phyloP scores from a whole-genome alignment of 2,888 invertebrate genomes.

The Phragmatobia fuliginosa region DNA sequence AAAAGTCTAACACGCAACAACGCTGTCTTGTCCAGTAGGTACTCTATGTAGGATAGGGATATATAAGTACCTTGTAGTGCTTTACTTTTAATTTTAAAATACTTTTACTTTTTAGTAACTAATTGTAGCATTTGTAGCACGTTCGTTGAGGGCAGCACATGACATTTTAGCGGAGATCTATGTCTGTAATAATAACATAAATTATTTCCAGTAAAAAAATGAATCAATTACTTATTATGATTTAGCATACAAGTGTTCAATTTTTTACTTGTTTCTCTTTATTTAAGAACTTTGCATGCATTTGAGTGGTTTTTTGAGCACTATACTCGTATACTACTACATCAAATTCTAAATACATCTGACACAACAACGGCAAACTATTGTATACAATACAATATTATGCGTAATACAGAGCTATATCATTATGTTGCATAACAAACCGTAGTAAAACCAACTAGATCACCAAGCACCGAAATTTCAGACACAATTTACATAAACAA shows the following conservation, averaged over 20 bases:
- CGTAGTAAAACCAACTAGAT: not conserved
- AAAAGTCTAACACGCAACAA: too few relatives aligned
- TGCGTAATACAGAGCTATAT: not conserved
- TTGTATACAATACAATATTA: not conserved
- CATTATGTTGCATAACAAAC: not conserved
- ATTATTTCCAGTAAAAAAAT: not conserved
- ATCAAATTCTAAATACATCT: not conserved
- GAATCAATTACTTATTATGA: not conserved
- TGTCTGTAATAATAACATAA: too few relatives aligned
- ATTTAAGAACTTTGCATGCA: too few relatives aligned
- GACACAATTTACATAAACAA: slow-evolving; percentile 5
- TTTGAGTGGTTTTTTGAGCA: not conserved
- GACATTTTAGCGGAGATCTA: too few relatives aligned
- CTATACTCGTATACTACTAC: not conserved
- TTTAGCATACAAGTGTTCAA: not conserved
- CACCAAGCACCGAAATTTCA: not conserved
- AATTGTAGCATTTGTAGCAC: too few relatives aligned
- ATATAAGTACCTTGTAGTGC: too few relatives aligned
- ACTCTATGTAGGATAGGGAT: too few relatives aligned
- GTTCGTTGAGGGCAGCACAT: too few relatives aligned
- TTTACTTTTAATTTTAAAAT: too few relatives aligned
- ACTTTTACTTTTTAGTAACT: too few relatives aligned
- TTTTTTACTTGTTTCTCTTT: not conserved
- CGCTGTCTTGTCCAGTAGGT: too few relatives aligned
- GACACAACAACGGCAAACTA: not conserved